Evolutionary conservation across 2,113 vertebrate genomes (phyloP).

Genomic region (Sitta europaea): DNA sequence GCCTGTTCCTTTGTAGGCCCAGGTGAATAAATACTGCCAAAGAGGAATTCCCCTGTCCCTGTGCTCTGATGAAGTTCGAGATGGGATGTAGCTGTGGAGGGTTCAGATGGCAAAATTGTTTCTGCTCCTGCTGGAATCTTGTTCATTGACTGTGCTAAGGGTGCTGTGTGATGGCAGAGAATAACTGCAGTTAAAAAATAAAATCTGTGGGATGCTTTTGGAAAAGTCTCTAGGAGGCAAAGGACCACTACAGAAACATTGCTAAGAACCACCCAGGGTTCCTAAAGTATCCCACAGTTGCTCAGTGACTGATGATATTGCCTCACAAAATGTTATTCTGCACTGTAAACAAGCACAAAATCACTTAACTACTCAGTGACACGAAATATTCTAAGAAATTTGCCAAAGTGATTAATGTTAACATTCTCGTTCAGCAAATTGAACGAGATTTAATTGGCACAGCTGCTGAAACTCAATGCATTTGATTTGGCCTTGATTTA

Average conservation of each 20-base stretch:
- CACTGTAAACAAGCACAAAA: constrained; percentile 6
- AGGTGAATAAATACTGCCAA: neutral
- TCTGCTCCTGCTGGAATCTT: neutral
- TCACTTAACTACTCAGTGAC: neutral
- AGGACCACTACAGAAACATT: neutral
- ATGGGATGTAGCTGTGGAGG: neutral
- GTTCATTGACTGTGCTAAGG: neutral
- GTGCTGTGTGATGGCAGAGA: neutral
- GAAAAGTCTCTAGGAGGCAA: neutral
- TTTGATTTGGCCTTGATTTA: constrained; percentile 23
- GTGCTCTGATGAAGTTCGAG: neutral
- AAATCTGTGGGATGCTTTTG: neutral
- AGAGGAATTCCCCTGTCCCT: neutral
- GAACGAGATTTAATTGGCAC: constrained; percentile 27
- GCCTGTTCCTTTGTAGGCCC: neutral
- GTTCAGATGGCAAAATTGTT: neutral
- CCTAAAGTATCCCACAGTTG: neutral
- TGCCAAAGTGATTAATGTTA: constrained; percentile 36
- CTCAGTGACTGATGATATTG: neutral
- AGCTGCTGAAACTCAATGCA: constrained; percentile 7
- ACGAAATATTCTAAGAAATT: neutral
- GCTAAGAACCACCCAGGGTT: neutral
- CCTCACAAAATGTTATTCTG: neutral
- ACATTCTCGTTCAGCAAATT: neutral
- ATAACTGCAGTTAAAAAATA: neutral